phyloP scores from a whole-genome alignment of 2,113 vertebrate genomes.

The Salvelinus namaycush region DNA sequence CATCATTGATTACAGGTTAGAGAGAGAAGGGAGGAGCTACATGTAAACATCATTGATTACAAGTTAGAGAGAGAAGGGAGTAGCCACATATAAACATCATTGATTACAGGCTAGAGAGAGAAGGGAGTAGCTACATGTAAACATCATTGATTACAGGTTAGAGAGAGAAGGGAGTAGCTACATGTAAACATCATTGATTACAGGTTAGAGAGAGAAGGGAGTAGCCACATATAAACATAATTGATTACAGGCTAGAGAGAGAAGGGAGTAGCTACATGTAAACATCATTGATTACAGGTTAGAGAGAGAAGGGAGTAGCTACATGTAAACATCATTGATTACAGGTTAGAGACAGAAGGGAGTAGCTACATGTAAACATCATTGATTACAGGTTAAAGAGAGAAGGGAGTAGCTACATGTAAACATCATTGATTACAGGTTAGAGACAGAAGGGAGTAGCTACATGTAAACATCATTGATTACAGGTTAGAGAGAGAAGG shows the following conservation, averaged over 20 bases:
- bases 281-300: background rate
- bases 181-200: slow-evolving; percentile 41
- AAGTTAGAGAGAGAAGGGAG: slow-evolving; percentile 29
- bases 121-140: background rate
- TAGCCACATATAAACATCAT: too few species aligned
- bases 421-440: too few species aligned
- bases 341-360: slow-evolving; percentile 36
- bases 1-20: slow-evolving; percentile 52
- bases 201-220: slow-evolving; percentile 32
- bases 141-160: slow-evolving; percentile 51
- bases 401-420: too few species aligned
- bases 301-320: background rate
- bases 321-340: slow-evolving; percentile 39
- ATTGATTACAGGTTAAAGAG: slow-evolving; percentile 51
- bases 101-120: background rate
- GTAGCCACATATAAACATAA: too few species aligned
- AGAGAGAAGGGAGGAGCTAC: slow-evolving; percentile 6
- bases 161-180: slow-evolving; percentile 7
- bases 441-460: background rate
- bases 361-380: slow-evolving; percentile 1
- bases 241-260: too few species aligned
- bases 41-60: slow-evolving; percentile 42
- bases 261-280: background rate
- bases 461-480: slow-evolving; percentile 36
- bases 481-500: slow-evolving; percentile 40